Conservation (phyloP, 2,113 vertebrate species). For the Amblyopsis rosae region DNA sequence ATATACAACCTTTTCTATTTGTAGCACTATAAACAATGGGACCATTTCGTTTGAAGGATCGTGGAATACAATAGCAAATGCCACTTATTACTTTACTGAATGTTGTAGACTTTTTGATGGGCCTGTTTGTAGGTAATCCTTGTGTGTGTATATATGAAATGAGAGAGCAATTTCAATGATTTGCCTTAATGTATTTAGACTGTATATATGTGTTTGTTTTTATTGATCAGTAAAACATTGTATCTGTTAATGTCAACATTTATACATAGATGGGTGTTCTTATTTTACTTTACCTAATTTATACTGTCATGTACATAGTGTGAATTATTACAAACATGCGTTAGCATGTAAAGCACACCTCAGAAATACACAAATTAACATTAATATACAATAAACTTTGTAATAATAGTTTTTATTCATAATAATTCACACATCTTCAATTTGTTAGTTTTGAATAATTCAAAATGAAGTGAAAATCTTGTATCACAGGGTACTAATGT, state of each 20-base stretch:
- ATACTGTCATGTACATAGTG: no score
- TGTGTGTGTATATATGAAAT: background rate
- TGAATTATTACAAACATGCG: no score
- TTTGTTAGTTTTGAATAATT: no score
- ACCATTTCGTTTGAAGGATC: slow-evolving; percentile 66
- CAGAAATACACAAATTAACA: no score
- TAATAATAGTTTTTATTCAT: no score
- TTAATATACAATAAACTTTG: no score
- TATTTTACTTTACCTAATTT: slow-evolving; percentile 44
- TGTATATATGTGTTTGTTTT: slow-evolving; percentile 15
- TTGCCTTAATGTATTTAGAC: background rate
- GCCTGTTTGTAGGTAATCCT: slow-evolving; percentile 55
- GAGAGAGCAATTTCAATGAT: background rate
- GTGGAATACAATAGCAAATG: slow-evolving; percentile 70
- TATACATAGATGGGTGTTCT: background rate
- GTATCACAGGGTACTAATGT: no score
- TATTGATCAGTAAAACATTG: background rate
- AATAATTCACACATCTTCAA: no score
- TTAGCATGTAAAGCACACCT: no score
- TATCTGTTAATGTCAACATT: no score
- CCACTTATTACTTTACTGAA: slow-evolving; percentile 54
- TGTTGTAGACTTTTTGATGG: slow-evolving; percentile 65
- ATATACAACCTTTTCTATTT: slow-evolving; percentile 29
- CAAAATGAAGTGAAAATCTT: no score
- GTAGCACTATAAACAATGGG: slow-evolving; percentile 70